Evolutionary conservation across 2,888 invertebrate genomes (phyloP).

Genomic region (Tineola bisselliella): DNA sequence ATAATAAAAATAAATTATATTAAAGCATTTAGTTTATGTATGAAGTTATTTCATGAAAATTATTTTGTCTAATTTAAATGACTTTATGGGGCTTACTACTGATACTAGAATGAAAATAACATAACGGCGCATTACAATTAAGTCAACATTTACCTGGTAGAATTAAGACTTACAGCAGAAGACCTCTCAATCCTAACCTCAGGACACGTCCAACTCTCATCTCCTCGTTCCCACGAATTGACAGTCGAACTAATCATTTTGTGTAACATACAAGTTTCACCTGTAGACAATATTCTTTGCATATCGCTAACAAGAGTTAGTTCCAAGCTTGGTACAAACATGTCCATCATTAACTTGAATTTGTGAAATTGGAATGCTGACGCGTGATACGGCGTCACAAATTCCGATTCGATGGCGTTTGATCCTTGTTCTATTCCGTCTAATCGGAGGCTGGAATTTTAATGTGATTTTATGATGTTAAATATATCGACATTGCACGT

Average conservation of each 20-base stretch:
- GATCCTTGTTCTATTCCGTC: constrained; percentile 69
- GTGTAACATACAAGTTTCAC: constrained; percentile 64
- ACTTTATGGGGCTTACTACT: no score
- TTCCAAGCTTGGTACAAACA: constrained; percentile 64
- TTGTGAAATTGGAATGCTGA: constrained; percentile 69
- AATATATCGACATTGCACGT: no score
- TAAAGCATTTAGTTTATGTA: no score
- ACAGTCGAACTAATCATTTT: constrained; percentile 69
- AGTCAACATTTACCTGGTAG: constrained; percentile 15
- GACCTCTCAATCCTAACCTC: constrained; percentile 24
- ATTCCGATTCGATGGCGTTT: constrained; percentile 50
- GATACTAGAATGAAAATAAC: no score
- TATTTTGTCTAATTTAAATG: no score
- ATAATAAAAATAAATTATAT: no score
- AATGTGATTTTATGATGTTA: no score
- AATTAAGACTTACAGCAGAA: constrained; percentile 12
- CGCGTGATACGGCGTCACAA: constrained; percentile 66
- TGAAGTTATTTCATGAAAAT: no score
- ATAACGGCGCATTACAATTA: no score
- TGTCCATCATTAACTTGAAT: constrained; percentile 67
- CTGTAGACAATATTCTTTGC: constrained; percentile 39
- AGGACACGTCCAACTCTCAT: constrained; percentile 65
- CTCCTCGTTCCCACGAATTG: constrained; percentile 67
- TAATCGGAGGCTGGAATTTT: constrained; percentile 61
- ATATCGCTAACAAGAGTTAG: constrained; percentile 23